These are phyloP conservation scores for Aspiorhynchus laticeps DNA, from an alignment of 2,113 vertebrate genomes.

Conservation along the genomic window DNA sequence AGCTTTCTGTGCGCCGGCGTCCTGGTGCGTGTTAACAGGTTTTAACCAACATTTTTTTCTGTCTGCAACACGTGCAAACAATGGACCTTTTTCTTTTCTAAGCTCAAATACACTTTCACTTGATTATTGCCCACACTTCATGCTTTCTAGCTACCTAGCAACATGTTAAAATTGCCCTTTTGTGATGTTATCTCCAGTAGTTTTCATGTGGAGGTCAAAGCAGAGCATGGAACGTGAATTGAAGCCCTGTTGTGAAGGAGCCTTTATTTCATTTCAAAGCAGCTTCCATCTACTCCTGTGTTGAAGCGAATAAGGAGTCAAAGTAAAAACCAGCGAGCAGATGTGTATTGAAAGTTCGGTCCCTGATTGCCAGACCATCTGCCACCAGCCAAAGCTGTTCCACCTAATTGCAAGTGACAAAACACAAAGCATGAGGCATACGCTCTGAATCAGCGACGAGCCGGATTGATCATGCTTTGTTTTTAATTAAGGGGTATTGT, in stretches of 20 bases:
- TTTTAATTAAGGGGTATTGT: constrained; percentile 37
- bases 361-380: constrained; percentile 32
- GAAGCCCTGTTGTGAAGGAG: not conserved
- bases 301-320: not conserved
- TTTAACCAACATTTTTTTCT: not conserved
- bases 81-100: not conserved
- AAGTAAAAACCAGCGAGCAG: constrained; percentile 14
- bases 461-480: constrained; percentile 35
- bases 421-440: constrained; percentile 21
- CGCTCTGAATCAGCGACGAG: constrained; percentile 24
- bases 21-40: too few relatives aligned
- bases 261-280: not conserved
- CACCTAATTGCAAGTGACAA: constrained; percentile 24
- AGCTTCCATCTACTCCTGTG: not conserved
- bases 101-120: not conserved
- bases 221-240: not conserved
- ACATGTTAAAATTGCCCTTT: not conserved
- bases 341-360: constrained; percentile 6
- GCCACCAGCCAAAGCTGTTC: constrained; percentile 31
- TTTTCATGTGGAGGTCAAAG: not conserved
- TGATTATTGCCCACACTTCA: not conserved
- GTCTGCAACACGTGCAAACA: not conserved
- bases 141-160: not conserved
- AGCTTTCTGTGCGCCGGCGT: too few relatives aligned
- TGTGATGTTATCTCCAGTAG: not conserved